These are phyloP conservation scores for Xestia sexstrigata DNA, from an alignment of 2,888 invertebrate genomes.

Conservation along the genomic window DNA sequence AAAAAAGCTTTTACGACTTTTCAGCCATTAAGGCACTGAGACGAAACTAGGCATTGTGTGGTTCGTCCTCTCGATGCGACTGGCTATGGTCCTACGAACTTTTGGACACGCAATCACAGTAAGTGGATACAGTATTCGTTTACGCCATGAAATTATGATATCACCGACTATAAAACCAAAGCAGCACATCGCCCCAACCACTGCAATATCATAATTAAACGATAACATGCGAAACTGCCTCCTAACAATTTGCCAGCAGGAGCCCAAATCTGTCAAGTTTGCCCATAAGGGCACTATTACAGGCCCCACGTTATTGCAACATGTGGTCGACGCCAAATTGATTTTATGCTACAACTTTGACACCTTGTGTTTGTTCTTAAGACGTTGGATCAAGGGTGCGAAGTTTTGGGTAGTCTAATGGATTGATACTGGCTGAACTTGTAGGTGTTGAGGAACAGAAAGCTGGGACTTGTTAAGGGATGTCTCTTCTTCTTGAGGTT, in stretches of 20 bases:
- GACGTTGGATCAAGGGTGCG: conserved; percentile 30
- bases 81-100: too few relatives aligned
- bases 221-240: conserved; percentile 49
- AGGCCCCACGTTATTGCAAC: conserved; percentile 53
- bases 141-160: neutral
- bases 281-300: conserved; percentile 58
- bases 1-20: too few relatives aligned
- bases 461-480: neutral
- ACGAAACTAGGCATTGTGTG: too few relatives aligned
- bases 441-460: conserved; percentile 6
- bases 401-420: conserved; percentile 44
- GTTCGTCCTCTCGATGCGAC: too few relatives aligned
- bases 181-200: neutral
- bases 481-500: neutral
- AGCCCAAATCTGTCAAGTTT: conserved; percentile 59
- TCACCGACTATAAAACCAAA: conserved; percentile 18
- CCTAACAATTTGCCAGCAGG: conserved; percentile 41
- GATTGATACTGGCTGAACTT: conserved; percentile 8
- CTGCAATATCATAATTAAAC: conserved; percentile 51
- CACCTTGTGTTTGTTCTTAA: conserved; percentile 44
- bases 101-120: too few relatives aligned
- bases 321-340: conserved; percentile 64
- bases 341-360: conserved; percentile 63
- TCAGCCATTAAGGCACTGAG: too few relatives aligned
- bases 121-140: neutral